Conservation (phyloP, 2,113 vertebrate species). For the Lipotes vexillifer region DNA sequence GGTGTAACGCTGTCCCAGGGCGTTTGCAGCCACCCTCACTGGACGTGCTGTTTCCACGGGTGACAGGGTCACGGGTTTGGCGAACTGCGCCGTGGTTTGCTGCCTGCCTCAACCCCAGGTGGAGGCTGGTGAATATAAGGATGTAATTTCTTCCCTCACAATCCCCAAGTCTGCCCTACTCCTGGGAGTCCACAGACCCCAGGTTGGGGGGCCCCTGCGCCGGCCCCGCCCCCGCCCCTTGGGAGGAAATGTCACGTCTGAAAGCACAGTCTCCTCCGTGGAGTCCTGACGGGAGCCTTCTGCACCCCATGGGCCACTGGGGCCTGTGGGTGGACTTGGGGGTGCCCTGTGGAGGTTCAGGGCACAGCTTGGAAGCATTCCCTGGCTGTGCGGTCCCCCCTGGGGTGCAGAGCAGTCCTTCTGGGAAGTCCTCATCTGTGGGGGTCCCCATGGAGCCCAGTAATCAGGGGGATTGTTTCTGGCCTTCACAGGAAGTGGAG, state of each 20-base stretch:
- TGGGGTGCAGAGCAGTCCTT: not conserved
- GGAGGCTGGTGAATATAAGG: not conserved
- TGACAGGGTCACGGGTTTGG: no score
- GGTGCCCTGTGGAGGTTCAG: not conserved
- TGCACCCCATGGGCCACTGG: accelerated
- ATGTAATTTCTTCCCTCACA: not conserved
- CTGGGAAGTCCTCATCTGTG: not conserved
- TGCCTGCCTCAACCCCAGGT: not conserved
- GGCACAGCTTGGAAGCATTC: not conserved
- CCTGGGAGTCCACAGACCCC: not conserved
- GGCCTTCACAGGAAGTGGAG: not conserved
- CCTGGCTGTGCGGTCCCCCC: not conserved
- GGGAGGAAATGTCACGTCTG: accelerated
- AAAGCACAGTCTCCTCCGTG: not conserved
- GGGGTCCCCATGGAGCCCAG: not conserved
- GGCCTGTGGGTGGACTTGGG: not conserved
- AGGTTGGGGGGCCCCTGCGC: no score
- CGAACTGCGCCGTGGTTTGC: accelerated
- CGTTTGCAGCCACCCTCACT: not conserved
- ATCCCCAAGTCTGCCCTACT: not conserved
- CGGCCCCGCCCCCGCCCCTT: accelerated
- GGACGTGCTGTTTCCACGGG: not conserved
- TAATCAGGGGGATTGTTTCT: not conserved
- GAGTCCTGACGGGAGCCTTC: not conserved
- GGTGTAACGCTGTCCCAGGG: not conserved